Base-by-base conservation (phyloP, 1,140 invertebrate genomes). In the Pseudoatta argentina region DNA sequence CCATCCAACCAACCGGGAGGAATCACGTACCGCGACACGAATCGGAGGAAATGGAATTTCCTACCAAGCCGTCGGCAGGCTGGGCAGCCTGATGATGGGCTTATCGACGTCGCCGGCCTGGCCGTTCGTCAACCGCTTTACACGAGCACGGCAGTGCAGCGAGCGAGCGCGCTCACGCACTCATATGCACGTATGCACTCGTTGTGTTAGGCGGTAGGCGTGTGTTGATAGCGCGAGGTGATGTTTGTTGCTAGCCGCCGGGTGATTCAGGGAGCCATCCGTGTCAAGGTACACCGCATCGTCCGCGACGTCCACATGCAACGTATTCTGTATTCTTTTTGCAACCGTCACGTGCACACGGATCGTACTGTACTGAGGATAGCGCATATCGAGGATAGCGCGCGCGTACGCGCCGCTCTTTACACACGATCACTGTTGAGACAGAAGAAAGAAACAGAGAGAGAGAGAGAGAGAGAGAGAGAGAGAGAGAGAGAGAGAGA, bases 241-340 rank as follows among this genome's bases (percentile, higher is more conserved):
- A 93, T 94, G 92, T 94, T 93, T 93, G 93, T 93, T 93, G 93
- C 93, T 92, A 92, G 94, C 94, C 90, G 93, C 93, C 90, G 89
- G 93, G 91, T 94, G 93, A 95, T 95, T 95, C 94, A 94, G 94
- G 93, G 94, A 95, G 94, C 92, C 94, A 95, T 95, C 95, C 94
- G 93, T 95, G 95, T 95, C 95, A 95, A 95, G 95, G 95, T 94
- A 95, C 94, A 95, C 95, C 93, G 92, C 94, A 95, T 95, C 93
- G 92, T 88, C 91, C 82, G 69, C 69, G 69, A 73, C 79, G 55
- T 92, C 92, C 93, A 93, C 92, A 94, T 92, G 92, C 93, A 92
- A 94, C 34, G 64, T 91, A 91, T 93, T 93, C 93, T 93, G 90
- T 94, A 91, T 91, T 91, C 90, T 94, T 94, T 93, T 93, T 93